Evolutionary conservation across 1,140 invertebrate genomes (phyloP).

Genomic region (Chymomyza costata): DNA sequence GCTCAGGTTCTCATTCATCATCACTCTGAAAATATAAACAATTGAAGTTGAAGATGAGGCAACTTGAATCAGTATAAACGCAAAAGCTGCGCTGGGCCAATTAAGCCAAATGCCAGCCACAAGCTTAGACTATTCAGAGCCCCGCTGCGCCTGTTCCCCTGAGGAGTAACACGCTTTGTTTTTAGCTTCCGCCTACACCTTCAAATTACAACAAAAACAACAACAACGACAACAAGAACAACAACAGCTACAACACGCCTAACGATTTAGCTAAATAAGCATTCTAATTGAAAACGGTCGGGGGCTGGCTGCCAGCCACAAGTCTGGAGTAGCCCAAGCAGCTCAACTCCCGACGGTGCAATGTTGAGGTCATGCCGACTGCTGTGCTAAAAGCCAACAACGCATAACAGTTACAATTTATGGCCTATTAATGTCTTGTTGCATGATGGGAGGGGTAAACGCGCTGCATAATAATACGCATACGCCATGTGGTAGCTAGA

Average conservation of each 20-base stretch:
- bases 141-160: slow-evolving; percentile 22
- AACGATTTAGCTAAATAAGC: slow-evolving; percentile 71
- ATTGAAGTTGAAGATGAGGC: slow-evolving; percentile 24
- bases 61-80: slow-evolving; percentile 27
- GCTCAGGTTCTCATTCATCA: background rate
- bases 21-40: slow-evolving; percentile 7
- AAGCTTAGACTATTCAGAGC: no score
- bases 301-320: slow-evolving; percentile 7
- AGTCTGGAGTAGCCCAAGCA: background rate
- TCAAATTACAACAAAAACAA: slow-evolving; percentile 33
- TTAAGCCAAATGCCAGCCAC: slow-evolving; percentile 42
- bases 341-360: slow-evolving; percentile 38
- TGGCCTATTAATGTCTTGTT: slow-evolving; percentile 65
- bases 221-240: slow-evolving; percentile 26
- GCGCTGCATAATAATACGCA: slow-evolving; percentile 26
- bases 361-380: slow-evolving; percentile 51
- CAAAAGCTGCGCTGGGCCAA: slow-evolving; percentile 40
- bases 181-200: slow-evolving; percentile 45
- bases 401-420: slow-evolving; percentile 73
- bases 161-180: slow-evolving; percentile 14
- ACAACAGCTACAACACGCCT: slow-evolving; percentile 47
- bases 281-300: slow-evolving; percentile 64
- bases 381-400: slow-evolving; percentile 65
- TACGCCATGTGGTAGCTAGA: slow-evolving; percentile 18
- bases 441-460: slow-evolving; percentile 1